Conservation (phyloP, 1,140 invertebrate genomes). For the Druon quercuslanigerum region DNA sequence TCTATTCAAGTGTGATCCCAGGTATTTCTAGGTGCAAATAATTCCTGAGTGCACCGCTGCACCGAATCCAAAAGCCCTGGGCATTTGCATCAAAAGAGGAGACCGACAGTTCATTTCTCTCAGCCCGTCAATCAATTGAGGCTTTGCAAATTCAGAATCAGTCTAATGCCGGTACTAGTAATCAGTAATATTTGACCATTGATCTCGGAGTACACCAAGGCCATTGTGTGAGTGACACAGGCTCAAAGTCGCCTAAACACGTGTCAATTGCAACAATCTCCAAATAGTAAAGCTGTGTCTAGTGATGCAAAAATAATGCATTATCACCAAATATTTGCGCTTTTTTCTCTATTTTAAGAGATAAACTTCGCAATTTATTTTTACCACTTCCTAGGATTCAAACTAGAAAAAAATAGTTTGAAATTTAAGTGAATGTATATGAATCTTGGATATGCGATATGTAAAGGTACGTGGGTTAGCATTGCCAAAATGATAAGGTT, state of each 20-base stretch:
- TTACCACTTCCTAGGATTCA: too few relatives aligned
- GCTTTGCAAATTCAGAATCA: constrained; percentile 29
- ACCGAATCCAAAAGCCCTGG: constrained; percentile 16
- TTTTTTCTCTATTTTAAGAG: too few relatives aligned
- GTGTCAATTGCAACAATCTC: background rate
- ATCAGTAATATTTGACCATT: constrained; percentile 26
- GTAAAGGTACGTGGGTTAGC: too few relatives aligned
- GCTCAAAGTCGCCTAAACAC: background rate
- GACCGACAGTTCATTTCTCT: constrained; percentile 20
- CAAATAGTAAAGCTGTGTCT: background rate
- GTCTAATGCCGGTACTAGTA: constrained; percentile 26
- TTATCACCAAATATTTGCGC: background rate
- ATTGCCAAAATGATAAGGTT: too few relatives aligned
- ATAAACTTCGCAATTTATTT: too few relatives aligned
- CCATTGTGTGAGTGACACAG: constrained; percentile 20
- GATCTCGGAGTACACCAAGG: constrained; percentile 11
- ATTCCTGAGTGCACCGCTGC: constrained; percentile 8
- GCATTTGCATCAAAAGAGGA: constrained; percentile 26
- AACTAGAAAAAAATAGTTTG: too few relatives aligned
- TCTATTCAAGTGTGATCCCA: background rate
- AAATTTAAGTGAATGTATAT: too few relatives aligned
- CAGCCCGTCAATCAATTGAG: constrained; percentile 28
- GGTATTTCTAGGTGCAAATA: constrained; percentile 15
- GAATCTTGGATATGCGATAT: too few relatives aligned
- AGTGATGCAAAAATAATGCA: background rate